Evolutionary conservation across 2,797 vertebrate species (phyloP).

Genomic region (Tapirus indicus): DNA sequence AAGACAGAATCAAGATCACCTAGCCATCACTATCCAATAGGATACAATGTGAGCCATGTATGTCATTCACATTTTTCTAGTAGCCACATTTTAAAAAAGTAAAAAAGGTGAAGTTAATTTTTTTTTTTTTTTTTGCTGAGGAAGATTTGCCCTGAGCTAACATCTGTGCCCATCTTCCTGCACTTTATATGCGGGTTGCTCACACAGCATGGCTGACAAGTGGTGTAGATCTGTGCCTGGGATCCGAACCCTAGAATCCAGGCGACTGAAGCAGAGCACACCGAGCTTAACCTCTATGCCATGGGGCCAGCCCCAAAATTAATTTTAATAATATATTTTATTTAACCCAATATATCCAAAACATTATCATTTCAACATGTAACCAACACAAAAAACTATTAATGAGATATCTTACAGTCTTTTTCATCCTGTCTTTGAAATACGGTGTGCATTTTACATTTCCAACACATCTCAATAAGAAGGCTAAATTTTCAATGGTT

Average conservation of each 20-base stretch:
- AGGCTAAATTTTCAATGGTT: not conserved
- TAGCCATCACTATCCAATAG: not conserved
- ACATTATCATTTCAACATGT: not conserved
- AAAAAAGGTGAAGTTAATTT: not conserved
- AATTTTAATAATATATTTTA: constrained; percentile 11
- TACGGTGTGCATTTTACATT: not conserved
- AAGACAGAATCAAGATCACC: not conserved
- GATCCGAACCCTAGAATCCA: too few species aligned
- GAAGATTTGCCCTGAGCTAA: too few species aligned
- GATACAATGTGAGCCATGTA: not conserved
- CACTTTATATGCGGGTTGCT: too few species aligned
- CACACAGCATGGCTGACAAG: too few species aligned
- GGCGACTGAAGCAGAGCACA: too few species aligned
- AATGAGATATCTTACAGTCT: not conserved
- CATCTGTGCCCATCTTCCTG: too few species aligned
- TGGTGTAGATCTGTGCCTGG: too few species aligned
- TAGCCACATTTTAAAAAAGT: not conserved
- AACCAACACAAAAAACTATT: not conserved
- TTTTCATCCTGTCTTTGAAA: not conserved
- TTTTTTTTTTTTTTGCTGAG: too few species aligned
- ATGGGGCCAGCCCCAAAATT: not conserved
- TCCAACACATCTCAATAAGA: not conserved
- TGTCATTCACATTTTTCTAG: not conserved
- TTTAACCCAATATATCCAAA: not conserved
- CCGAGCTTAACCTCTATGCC: too few species aligned